Evolutionary conservation across 2,888 invertebrate species (phyloP).

Genomic region (Apotomis turbidana): DNA sequence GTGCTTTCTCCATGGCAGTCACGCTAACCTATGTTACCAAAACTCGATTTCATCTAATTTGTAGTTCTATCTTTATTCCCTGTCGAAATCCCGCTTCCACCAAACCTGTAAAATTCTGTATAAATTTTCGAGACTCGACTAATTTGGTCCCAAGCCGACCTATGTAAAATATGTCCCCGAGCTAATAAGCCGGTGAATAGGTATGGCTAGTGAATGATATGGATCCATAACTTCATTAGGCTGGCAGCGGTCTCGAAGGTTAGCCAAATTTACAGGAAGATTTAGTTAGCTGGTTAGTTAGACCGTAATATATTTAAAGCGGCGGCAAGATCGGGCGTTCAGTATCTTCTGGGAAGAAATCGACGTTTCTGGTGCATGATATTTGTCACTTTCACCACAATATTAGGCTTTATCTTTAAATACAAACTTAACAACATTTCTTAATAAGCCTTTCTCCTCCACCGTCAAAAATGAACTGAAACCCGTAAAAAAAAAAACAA

Average conservation of each 20-base stretch:
- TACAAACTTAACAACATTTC: too few relatives aligned
- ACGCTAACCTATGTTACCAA: background rate
- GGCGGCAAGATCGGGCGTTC: background rate
- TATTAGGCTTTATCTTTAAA: too few relatives aligned
- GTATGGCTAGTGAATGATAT: conserved; percentile 13
- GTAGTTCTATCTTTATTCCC: background rate
- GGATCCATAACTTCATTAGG: conserved; percentile 23
- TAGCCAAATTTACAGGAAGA: conserved; percentile 23
- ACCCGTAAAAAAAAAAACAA: too few relatives aligned
- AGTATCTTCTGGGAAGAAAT: background rate
- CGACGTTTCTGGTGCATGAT: too few relatives aligned
- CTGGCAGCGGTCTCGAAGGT: conserved; percentile 23
- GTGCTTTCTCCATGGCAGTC: too few relatives aligned
- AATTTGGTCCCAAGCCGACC: conserved; percentile 40
- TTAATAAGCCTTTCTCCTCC: too few relatives aligned
- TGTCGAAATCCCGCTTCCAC: background rate
- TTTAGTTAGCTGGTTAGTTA: conserved; percentile 16
- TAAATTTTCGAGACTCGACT: conserved; percentile 44
- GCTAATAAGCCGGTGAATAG: conserved; percentile 37
- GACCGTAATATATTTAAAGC: background rate
- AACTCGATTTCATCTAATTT: background rate
- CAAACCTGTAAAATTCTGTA: conserved; percentile 27
- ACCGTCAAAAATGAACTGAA: too few relatives aligned
- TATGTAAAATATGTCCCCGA: conserved; percentile 33
- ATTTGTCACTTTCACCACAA: too few relatives aligned